Base-by-base conservation (phyloP, 2,797 vertebrate genomes). In the Pseudochirops corinnae region DNA sequence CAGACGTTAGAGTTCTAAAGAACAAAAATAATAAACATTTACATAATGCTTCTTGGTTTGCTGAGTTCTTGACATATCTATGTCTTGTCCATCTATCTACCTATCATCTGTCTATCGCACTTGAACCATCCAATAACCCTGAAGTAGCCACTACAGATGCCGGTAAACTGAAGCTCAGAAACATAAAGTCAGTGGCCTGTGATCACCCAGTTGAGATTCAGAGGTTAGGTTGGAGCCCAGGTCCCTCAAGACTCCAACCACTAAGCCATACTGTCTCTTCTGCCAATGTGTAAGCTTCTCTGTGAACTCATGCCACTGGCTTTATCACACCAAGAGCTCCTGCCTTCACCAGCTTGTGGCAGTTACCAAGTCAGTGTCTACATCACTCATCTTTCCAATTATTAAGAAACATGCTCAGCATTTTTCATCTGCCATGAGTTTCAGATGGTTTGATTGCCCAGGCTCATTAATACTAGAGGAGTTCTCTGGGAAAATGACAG, bases 401-500 rank as follows among this genome's bases (percentile, higher is more conserved):
- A 92, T 92, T 82, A 55, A 91, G 95, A 93, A 56, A 60, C 82
- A 52, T 96, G 50, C 56, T 94, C 95, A 97, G 57, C n/a, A 91
- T 94, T 95, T 97, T 94, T 97, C 92, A 94, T 92, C 16, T 82
- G n/a, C 21, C 93, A n/a, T 91, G 93, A 91, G 50, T 94, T 94
- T 96, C 93, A 74, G 96, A 96, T 94, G 96, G 60, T 97, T 97
- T 97, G 56, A 62, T 91, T 90, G 55, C 87, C 52, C 91, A 93
- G 74, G 31, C 93, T 98, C 95, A 97, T 97, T 98, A 94, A 97
- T 98, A 55, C 14, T 96, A 87, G 94, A 97, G 52, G 9, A 95
- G 33, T 95, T 97, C 91, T 97, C 96, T 91, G 92, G 60, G 98
- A 96, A 94, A 93, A 95, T 95, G 96, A 92, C 56, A 93, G 93